Evolutionary conservation across 2,113 vertebrate species (phyloP).

Genomic region (Anarhynchus alexandrinus): DNA sequence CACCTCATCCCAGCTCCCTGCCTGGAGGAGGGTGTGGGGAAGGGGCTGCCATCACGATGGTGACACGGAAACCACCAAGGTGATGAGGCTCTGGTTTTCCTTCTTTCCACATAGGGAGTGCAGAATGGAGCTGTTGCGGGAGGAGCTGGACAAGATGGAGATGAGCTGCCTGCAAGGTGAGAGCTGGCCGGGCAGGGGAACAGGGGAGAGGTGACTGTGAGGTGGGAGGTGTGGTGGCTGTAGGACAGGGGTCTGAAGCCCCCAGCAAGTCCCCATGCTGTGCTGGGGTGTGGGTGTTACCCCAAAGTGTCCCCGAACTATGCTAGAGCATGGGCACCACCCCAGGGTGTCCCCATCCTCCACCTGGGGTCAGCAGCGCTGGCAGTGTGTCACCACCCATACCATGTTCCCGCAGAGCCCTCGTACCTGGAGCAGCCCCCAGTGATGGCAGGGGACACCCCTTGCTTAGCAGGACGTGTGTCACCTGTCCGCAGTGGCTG

Average conservation of each 20-base stretch:
- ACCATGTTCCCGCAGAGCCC: background rate
- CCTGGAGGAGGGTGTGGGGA: background rate
- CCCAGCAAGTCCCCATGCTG: background rate
- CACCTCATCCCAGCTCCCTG: background rate
- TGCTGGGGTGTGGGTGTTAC: background rate
- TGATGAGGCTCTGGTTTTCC: fast-evolving
- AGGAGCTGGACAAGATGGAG: slow-evolving; percentile 21
- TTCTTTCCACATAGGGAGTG: background rate
- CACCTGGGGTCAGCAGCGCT: background rate
- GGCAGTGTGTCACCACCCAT: background rate
- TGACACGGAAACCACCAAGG: background rate
- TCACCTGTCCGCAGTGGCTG: fast-evolving
- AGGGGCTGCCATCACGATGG: fast-evolving
- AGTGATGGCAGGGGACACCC: fast-evolving
- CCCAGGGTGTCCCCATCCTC: background rate
- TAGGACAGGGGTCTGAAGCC: background rate
- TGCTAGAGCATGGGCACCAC: background rate
- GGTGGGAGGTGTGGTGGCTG: background rate
- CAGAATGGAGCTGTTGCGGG: background rate
- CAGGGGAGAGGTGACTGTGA: background rate
- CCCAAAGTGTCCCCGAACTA: background rate
- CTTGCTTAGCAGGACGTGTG: fast-evolving
- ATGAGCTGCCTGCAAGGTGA: slow-evolving; percentile 28
- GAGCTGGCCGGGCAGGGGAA: background rate
- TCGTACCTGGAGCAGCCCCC: background rate